Evolutionary conservation across 2,113 vertebrate species (phyloP).

Genomic region (Sphaerodactylus townsendi): DNA sequence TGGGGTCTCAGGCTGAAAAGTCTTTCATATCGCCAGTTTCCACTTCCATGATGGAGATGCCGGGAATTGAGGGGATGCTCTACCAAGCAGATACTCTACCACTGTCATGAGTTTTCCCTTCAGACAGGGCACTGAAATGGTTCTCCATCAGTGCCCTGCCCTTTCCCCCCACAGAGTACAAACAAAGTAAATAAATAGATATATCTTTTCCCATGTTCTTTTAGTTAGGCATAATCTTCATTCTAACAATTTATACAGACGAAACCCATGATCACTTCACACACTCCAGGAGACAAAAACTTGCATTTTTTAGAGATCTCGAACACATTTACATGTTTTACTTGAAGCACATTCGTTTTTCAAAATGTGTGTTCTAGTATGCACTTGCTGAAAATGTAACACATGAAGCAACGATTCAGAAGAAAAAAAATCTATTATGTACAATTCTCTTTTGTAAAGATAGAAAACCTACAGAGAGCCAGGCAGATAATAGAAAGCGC

Average conservation of each 20-base stretch:
- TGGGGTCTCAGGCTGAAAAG: too few relatives aligned
- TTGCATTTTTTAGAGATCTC: neutral
- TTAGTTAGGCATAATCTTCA: neutral
- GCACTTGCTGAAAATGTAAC: neutral
- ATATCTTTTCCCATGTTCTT: too few relatives aligned
- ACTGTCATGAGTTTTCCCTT: too few relatives aligned
- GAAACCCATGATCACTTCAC: neutral
- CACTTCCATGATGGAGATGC: too few relatives aligned
- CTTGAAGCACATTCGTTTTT: neutral
- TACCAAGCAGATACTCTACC: too few relatives aligned
- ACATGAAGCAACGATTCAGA: neutral
- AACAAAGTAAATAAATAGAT: neutral
- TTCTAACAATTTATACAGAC: neutral
- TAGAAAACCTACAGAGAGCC: neutral
- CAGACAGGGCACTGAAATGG: too few relatives aligned
- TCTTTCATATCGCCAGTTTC: too few relatives aligned
- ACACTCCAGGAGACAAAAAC: neutral
- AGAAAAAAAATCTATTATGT: neutral
- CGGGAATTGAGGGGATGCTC: too few relatives aligned
- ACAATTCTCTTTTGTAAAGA: neutral
- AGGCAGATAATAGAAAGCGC: neutral
- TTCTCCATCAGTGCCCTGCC: too few relatives aligned
- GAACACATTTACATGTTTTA: neutral
- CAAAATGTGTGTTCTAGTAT: neutral
- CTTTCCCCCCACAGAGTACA: too few relatives aligned